Conservation (phyloP, 1,140 invertebrate species). For the Drosophila takahashii region DNA sequence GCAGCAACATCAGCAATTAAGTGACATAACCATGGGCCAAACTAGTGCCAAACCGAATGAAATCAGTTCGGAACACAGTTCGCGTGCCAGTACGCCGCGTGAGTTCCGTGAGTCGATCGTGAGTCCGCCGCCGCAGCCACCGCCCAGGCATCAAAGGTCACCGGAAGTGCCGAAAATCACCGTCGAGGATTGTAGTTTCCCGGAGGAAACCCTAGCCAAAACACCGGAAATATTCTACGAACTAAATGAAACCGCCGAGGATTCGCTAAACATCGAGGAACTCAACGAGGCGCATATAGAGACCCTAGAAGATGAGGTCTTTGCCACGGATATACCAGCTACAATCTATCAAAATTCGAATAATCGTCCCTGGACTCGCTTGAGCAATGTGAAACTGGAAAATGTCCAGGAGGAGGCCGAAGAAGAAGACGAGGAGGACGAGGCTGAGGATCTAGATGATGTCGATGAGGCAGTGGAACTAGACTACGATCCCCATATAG, state of each 20-base stretch:
- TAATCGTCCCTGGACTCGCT: slow-evolving; percentile 62
- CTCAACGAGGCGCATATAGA: slow-evolving; percentile 62
- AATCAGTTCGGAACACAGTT: slow-evolving; percentile 46
- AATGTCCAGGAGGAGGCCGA: slow-evolving; percentile 77
- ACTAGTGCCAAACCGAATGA: slow-evolving; percentile 72
- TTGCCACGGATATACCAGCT: slow-evolving; percentile 68
- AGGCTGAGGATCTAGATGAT: slow-evolving; percentile 56
- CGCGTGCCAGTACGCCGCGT: slow-evolving; percentile 66
- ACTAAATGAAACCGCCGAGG: slow-evolving; percentile 41
- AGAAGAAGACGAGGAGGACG: slow-evolving; percentile 50
- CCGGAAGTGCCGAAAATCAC: slow-evolving; percentile 75
- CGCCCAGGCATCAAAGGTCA: slow-evolving; percentile 49
- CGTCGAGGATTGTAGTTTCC: slow-evolving; percentile 72
- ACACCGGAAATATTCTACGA: slow-evolving; percentile 68
- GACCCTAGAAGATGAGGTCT: slow-evolving; percentile 67
- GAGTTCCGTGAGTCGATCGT: slow-evolving; percentile 77
- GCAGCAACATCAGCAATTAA: slow-evolving; percentile 33
- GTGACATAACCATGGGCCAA: slow-evolving; percentile 77
- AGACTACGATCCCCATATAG: slow-evolving; percentile 47
- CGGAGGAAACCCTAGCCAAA: slow-evolving; percentile 12
- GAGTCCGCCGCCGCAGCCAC: slow-evolving; percentile 46
- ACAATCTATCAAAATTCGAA: slow-evolving; percentile 66
- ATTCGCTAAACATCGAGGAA: slow-evolving; percentile 60
- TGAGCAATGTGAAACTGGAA: slow-evolving; percentile 75
- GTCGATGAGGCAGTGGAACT: slow-evolving; percentile 50